phyloP scores from a whole-genome alignment of 2,888 invertebrate genomes.

The Tenthredo mesomela region DNA sequence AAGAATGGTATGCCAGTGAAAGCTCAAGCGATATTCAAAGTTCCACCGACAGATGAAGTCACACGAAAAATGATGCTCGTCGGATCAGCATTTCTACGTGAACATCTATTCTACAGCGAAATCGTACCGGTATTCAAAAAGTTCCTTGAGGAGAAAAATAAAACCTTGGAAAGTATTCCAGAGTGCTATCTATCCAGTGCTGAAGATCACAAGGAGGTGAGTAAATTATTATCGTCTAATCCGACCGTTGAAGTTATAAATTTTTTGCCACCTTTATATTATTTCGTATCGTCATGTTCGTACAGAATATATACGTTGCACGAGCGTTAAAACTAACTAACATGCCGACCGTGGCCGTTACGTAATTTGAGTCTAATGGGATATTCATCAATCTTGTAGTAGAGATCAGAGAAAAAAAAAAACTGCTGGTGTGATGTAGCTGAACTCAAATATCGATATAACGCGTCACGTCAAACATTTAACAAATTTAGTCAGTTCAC shows the following conservation, averaged over 20 bases:
- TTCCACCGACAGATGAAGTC: slow-evolving; percentile 18
- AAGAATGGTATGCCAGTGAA: slow-evolving; percentile 47
- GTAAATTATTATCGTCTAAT: not conserved
- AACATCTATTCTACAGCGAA: slow-evolving; percentile 58
- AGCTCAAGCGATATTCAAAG: slow-evolving; percentile 18
- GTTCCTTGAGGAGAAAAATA: slow-evolving; percentile 20
- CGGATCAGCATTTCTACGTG: slow-evolving; percentile 58
- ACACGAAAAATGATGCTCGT: not conserved
- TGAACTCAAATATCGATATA: not conserved
- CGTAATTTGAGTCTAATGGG: not conserved
- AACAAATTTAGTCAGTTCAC: not conserved
- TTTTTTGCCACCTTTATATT: not conserved
- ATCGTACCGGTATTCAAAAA: slow-evolving; percentile 58
- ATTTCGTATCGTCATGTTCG: not conserved
- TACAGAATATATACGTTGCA: not conserved
- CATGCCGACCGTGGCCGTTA: not conserved
- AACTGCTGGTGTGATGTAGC: not conserved
- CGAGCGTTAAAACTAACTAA: not conserved
- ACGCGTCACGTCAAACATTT: not conserved
- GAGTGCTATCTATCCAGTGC: slow-evolving; percentile 49
- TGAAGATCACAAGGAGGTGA: slow-evolving; percentile 57
- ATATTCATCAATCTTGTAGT: not conserved
- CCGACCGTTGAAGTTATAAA: not conserved
- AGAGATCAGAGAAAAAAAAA: not conserved
- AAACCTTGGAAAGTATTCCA: slow-evolving; percentile 49